Conservation (phyloP, 2,113 vertebrate species). For the Salvelinus namaycush region DNA sequence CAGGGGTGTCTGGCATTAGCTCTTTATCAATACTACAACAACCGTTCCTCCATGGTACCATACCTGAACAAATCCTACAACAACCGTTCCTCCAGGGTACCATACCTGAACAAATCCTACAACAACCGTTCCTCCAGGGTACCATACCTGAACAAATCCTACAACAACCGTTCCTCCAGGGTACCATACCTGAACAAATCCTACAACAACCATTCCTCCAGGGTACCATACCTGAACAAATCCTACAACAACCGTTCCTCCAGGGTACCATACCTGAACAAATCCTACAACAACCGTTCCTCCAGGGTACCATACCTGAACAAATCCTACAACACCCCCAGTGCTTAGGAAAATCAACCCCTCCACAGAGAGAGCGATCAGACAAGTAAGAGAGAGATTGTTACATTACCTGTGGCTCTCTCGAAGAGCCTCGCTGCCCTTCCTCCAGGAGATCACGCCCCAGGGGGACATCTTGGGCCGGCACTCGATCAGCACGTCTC, state of each 20-base stretch:
- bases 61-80: not conserved
- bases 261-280: no score
- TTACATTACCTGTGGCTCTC: conserved; percentile 85
- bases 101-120: no score
- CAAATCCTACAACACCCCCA: not conserved
- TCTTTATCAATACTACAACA: conserved; percentile 20
- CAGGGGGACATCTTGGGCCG: conserved; percentile 94
- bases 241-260: no score
- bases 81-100: no score
- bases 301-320: no score
- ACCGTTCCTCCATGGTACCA: not conserved
- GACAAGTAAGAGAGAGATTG: conserved; percentile 17
- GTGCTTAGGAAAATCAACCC: not conserved
- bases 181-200: no score
- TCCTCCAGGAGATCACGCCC: conserved; percentile 90
- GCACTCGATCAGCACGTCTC: conserved; percentile 91
- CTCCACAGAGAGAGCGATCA: not conserved
- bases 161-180: no score
- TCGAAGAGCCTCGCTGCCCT: conserved; percentile 82
- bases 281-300: no score
- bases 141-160: no score
- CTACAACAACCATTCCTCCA: no score
- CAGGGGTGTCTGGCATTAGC: not conserved
- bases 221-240: no score
- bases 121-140: no score